A percentile compares a stretch with the other conserved stretches of the same genome.
Evolutionary conservation across 2,797 vertebrate genomes (phyloP).

Genomic region (Cryptoprocta ferox): DNA sequence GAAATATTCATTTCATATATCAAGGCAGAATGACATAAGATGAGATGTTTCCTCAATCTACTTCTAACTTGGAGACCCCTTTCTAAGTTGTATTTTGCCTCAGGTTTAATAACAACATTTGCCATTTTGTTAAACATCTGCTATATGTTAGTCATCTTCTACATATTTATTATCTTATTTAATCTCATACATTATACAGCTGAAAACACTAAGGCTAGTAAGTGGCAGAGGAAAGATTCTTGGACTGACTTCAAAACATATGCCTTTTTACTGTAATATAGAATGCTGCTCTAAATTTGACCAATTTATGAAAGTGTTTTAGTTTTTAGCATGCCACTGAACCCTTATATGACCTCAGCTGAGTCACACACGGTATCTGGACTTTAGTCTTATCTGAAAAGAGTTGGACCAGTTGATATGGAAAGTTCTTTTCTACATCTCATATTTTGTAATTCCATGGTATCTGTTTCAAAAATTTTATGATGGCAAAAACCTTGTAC

Average conservation of each 20-base stretch:
- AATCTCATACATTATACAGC: background rate
- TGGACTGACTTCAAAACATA: background rate
- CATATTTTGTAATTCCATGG: background rate
- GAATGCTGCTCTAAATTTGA: background rate
- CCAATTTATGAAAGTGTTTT: background rate
- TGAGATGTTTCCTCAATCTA: background rate
- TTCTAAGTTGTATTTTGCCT: background rate
- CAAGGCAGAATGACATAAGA: background rate
- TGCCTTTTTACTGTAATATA: background rate
- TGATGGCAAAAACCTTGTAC: background rate
- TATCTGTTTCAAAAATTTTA: constrained; percentile 21
- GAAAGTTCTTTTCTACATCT: background rate
- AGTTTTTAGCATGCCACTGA: background rate
- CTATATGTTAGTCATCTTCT: background rate
- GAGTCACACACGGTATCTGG: background rate
- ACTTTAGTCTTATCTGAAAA: background rate
- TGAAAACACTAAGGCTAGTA: background rate
- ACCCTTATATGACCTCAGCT: background rate
- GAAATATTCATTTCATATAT: background rate
- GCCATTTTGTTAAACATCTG: background rate
- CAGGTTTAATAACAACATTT: background rate
- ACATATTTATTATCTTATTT: background rate
- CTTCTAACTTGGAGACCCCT: background rate
- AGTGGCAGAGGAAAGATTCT: background rate
- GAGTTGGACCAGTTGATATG: background rate